phyloP scores from a whole-genome alignment of 2,888 invertebrate genomes.

The Mimachlamys varia region DNA sequence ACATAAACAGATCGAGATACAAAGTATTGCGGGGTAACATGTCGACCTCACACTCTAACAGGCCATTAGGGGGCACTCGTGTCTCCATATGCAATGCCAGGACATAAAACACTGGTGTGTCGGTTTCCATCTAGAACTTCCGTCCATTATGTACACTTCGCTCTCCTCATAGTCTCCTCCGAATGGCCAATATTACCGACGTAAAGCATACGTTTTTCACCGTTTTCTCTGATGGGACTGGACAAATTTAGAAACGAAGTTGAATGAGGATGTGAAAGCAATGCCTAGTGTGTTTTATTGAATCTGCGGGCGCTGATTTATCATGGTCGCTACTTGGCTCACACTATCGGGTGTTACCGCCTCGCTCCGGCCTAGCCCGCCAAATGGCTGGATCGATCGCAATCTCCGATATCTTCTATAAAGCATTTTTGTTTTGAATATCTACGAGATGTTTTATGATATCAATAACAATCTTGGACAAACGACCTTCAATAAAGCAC shows the following conservation, averaged over 20 bases:
- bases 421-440: conserved; percentile 19
- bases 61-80: not conserved
- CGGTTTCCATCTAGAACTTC: not conserved
- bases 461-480: conserved; percentile 29
- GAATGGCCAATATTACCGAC: not conserved
- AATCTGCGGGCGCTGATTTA: conserved; percentile 28
- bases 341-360: conserved; percentile 5
- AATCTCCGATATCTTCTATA: not conserved
- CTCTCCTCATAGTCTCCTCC: not conserved
- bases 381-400: conserved; percentile 7
- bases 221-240: conserved; percentile 2
- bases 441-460: conserved; percentile 21
- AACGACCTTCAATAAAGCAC: conserved; percentile 16
- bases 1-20: not conserved
- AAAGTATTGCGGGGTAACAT: not conserved
- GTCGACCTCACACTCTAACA: not conserved
- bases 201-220: not conserved
- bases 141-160: not conserved
- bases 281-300: not conserved
- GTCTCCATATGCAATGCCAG: not conserved
- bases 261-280: conserved; percentile 5
- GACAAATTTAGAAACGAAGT: conserved; percentile 33
- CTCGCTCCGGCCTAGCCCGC: not conserved
- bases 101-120: not conserved
- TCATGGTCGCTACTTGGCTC: not conserved